Base-by-base conservation (phyloP, 1,140 invertebrate genomes). In the Brachionus calyciflorus region DNA sequence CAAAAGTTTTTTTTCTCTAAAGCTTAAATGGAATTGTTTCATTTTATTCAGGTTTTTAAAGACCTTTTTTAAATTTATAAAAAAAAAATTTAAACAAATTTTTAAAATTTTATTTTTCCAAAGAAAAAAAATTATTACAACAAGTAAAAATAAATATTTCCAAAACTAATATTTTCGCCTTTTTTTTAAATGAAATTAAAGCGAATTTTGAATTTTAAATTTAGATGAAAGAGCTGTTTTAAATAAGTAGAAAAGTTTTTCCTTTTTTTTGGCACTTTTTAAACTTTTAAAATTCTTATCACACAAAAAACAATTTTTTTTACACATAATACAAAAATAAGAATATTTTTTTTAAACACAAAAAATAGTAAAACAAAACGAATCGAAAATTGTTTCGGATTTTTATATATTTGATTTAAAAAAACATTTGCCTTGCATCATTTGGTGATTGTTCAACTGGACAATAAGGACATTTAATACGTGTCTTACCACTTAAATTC, bases 401-500 rank as follows among this genome's bases (percentile, higher is more conserved):
- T 26, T 57, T 30, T 4, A 48, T n/a, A n/a, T n/a, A n/a, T n/a
- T 49, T 53, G n/a, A 14, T 57, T 76, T 49, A 76, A 46, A 76
- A 76, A 57, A 76, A 41, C 33, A 76, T 30, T 76, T 76, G 55
- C 19, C 40, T 60, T 6, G 76, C 76, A 49, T 77, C 57, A 6
- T 19, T 17, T 6, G 76, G 76, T 7, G 40, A 37, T 68, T 63
- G 53, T 26, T 77, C 76, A 12, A 63, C 19, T 2, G 76, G 76
- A 53, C 76, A 77, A 77, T 77, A 77, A 19, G 76, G 76, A 63
- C 76, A 77, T 30, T 77, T 77, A 5, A 77, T 24, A 24, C 49
- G 30, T 57, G 19, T 76, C 69, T 73, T 73, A 33, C 46, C 46
- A 24, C 28, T 51, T 21, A 51, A 19, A 33, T 55, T 91, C 70